Conservation (phyloP, 2,797 vertebrate species). For the Chrysolophus pictus region DNA sequence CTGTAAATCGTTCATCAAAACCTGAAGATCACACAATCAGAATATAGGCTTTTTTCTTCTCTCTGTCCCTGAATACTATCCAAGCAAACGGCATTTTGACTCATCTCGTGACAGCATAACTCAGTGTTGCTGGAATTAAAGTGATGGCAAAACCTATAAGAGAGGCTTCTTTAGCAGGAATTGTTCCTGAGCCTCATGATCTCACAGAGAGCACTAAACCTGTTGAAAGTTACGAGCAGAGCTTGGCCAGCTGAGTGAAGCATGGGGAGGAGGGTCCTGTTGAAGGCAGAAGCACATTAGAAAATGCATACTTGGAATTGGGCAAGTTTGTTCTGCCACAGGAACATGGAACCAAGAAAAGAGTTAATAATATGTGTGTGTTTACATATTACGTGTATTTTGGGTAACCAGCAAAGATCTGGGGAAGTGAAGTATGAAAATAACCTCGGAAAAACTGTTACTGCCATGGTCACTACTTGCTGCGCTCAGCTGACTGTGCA, state of each 20-base stretch:
- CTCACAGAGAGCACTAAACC: background rate
- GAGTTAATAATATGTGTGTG: background rate
- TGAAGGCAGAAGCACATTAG: background rate
- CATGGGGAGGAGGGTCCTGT: background rate
- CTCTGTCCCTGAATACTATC: background rate
- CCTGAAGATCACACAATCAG: background rate
- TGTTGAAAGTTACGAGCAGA: background rate
- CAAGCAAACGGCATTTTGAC: background rate
- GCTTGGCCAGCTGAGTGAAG: background rate
- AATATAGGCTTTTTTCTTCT: background rate
- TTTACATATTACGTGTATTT: background rate
- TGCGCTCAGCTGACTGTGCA: background rate
- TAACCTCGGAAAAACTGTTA: too few species aligned
- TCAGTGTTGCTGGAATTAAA: background rate
- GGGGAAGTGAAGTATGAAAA: background rate
- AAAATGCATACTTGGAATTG: background rate
- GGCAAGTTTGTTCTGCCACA: too few species aligned
- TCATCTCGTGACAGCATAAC: background rate
- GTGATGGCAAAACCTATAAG: too few species aligned
- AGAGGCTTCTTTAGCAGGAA: background rate
- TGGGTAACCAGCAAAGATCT: background rate
- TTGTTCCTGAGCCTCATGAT: background rate
- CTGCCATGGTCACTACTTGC: background rate
- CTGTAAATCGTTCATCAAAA: background rate
- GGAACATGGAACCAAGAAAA: background rate